These are phyloP conservation scores for Cyclophora punctaria DNA, from an alignment of 2,888 invertebrate genomes.

Conservation along the genomic window DNA sequence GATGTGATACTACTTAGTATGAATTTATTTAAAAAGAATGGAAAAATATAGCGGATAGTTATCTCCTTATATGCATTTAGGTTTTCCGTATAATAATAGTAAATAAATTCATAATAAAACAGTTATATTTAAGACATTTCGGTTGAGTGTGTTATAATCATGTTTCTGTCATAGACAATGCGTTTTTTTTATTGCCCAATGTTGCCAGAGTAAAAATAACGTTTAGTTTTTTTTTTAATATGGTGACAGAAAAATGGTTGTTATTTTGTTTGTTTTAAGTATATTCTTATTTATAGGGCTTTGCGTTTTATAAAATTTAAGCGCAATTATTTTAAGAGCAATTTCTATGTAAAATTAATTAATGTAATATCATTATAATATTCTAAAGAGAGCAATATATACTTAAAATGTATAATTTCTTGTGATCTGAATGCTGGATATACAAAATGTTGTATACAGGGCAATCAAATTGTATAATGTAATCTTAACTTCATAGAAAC, in stretches of 20 bases:
- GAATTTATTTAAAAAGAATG: conserved; percentile 42
- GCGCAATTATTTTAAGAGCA: conserved; percentile 26
- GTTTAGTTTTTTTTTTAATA: conserved; percentile 12
- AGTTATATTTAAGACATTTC: conserved; percentile 35
- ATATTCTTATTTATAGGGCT: conserved; percentile 40
- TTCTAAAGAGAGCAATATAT: conserved; percentile 46
- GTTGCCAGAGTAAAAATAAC: conserved; percentile 37
- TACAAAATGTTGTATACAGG: conserved; percentile 42
- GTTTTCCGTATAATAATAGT: conserved; percentile 35
- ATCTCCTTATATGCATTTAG: conserved; percentile 57
- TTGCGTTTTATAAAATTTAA: conserved; percentile 28
- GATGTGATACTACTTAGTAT: conserved; percentile 60
- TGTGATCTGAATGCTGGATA: conserved; percentile 43
- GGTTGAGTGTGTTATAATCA: conserved; percentile 28
- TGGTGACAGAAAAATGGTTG: conserved; percentile 37
- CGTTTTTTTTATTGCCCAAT: conserved; percentile 31
- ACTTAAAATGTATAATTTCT: conserved; percentile 24
- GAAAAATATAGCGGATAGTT: conserved; percentile 41
- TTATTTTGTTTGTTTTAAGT: conserved; percentile 40
- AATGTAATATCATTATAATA: conserved; percentile 17
- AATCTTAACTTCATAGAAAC: conserved; percentile 24
- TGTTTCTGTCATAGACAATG: conserved; percentile 37
- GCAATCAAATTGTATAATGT: conserved; percentile 46
- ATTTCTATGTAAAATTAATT: conserved; percentile 7
- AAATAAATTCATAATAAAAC: conserved; percentile 37